Conservation (phyloP, 2,888 invertebrate species). For the Calameuta filiformis region DNA sequence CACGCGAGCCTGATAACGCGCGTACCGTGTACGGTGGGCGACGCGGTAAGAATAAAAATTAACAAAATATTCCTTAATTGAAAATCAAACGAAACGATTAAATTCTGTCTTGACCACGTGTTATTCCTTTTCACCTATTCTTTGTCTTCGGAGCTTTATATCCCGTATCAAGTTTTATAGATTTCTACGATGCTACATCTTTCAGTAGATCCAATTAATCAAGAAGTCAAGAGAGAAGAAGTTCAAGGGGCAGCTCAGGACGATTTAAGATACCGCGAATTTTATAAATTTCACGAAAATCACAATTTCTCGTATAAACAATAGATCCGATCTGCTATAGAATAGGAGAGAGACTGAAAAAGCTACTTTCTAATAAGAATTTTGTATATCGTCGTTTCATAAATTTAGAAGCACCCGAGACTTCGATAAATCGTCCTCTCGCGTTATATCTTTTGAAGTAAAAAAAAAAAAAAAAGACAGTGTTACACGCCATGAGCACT, state of each 20-base stretch:
- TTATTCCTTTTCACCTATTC: conserved; percentile 11
- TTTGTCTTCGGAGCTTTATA: conserved; percentile 3
- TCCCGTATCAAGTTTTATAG: background rate
- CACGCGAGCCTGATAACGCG: background rate
- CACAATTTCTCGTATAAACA: background rate
- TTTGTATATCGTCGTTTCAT: background rate
- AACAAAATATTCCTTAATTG: background rate
- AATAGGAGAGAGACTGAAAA: background rate
- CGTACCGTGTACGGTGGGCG: background rate
- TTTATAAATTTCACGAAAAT: background rate
- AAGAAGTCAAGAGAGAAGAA: background rate
- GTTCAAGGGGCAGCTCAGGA: background rate
- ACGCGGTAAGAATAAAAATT: background rate
- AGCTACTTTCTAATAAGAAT: background rate
- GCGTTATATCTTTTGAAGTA: background rate
- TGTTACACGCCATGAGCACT: background rate
- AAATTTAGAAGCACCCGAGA: background rate
- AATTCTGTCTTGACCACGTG: conserved; percentile 3
- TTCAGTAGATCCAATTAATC: background rate
- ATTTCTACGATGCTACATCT: background rate
- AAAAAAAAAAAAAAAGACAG: background rate
- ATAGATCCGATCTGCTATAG: background rate
- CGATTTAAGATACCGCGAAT: background rate
- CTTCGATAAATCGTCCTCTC: background rate
- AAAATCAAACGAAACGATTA: background rate